Base-by-base conservation (phyloP, 1,140 invertebrate species). In the Lerema accius region DNA sequence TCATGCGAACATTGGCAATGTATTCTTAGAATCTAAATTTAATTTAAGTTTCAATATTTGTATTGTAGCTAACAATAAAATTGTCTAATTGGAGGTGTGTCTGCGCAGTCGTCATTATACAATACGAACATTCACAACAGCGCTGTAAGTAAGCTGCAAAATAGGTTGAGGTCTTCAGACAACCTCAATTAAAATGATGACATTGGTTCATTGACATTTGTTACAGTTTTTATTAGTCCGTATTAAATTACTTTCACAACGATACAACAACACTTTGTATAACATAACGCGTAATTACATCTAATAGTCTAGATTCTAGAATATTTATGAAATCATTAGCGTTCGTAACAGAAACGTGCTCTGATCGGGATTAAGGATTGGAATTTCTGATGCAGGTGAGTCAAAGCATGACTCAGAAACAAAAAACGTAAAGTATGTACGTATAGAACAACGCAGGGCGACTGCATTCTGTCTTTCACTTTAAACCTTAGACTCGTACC, bases 381-480 rank as follows among this genome's bases (percentile, higher is more conserved):
- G 23, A 28, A 56, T 56, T 14, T 43, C 4, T 39, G n/a, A 17
- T 23, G 28, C 35, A 53, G 51, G 51, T 64, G 62, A 64, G 35
- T 64, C 62, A 64, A 43, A 16, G 35, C 10, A 28, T 64, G 62
- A 64, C 43, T 64, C 62, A 39, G 51, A 17, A 56, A 64, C 39
- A 49, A 58, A 40, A 56, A 58, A 50, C 26, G 35, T 39, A 40
- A 46, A 48, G 19, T 23, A 9, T 32, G 9, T 32, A 9, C 28
- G 7, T 23, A 10, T 17, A 2, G 17, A 11, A 46, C 23, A 28
- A 10, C 17, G 45, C 23, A 51, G 6, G 43, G 26, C 37, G n/a
- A 13, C 26, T 40, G 11, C 50, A 53, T 53, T 40, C 6, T 23
- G n/a, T 0, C 14, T 26, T 53, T 53, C 15, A 23, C 7, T 40